phyloP scores from a whole-genome alignment of 1,140 invertebrate genomes.

The Bilobella aurantiaca region DNA sequence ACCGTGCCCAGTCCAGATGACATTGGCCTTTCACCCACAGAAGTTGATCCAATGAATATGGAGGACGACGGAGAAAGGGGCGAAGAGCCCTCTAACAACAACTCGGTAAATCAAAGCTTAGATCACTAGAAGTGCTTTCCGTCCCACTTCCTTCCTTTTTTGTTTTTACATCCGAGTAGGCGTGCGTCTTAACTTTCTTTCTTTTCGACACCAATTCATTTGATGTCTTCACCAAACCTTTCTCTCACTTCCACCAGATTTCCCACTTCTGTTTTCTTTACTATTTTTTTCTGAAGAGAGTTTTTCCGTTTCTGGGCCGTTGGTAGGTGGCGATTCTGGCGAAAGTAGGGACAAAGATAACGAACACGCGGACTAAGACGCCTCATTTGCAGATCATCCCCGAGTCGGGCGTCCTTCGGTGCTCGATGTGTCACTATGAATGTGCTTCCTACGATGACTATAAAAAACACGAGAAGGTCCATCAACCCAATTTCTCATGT shows the following conservation, averaged over 20 bases:
- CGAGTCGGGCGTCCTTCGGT: slow-evolving; percentile 30
- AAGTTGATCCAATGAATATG: background rate
- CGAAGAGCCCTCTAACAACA: background rate
- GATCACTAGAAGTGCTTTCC: no score
- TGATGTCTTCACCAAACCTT: no score
- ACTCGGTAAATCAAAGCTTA: slow-evolving; percentile 2
- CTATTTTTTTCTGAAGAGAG: background rate
- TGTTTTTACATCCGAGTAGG: no score
- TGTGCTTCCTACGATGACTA: slow-evolving; percentile 35
- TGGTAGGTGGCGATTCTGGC: slow-evolving; percentile 33
- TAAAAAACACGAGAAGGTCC: slow-evolving; percentile 36
- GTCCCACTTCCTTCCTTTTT: no score
- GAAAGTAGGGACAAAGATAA: slow-evolving; percentile 35
- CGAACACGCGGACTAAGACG: slow-evolving; percentile 35
- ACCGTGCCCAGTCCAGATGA: background rate
- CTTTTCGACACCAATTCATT: no score
- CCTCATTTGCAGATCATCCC: slow-evolving; percentile 36
- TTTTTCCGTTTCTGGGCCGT: background rate
- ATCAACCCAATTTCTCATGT: slow-evolving; percentile 35
- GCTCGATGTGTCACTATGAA: slow-evolving; percentile 36
- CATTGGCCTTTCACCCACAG: background rate
- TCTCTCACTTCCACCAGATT: background rate
- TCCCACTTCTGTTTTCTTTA: background rate
- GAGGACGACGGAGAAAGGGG: background rate
- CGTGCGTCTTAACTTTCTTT: no score